phyloP scores from a whole-genome alignment of 2,113 vertebrate genomes.

The Gasterosteus nipponicus region DNA sequence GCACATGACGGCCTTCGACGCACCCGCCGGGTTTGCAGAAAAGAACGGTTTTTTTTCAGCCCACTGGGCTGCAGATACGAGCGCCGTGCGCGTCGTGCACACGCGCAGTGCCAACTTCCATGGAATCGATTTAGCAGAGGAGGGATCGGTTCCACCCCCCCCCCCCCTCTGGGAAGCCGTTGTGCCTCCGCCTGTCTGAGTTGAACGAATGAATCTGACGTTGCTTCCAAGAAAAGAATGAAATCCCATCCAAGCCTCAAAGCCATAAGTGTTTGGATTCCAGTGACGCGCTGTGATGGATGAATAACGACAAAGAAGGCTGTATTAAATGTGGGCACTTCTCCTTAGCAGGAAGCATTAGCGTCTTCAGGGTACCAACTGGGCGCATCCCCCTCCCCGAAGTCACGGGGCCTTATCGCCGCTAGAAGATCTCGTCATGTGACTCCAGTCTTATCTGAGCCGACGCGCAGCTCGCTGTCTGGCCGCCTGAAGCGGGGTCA shows the following conservation, averaged over 20 bases:
- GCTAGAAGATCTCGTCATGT: constrained; percentile 32
- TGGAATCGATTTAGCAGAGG: constrained; percentile 53
- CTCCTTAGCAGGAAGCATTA: not conserved
- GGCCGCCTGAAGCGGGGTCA: constrained; percentile 56
- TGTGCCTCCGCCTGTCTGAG: constrained; percentile 43
- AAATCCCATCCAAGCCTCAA: constrained; percentile 59
- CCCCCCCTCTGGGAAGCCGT: constrained; percentile 38
- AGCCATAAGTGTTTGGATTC: constrained; percentile 45
- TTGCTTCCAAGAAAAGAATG: constrained; percentile 54
- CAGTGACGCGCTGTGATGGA: constrained; percentile 27
- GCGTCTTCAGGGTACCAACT: not conserved
- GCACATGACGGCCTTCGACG: not conserved
- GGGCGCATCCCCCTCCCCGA: no score
- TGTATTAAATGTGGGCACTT: constrained; percentile 37
- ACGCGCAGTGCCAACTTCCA: not conserved
- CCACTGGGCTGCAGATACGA: not conserved
- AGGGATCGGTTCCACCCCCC: constrained; percentile 56
- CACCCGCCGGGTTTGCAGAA: not conserved
- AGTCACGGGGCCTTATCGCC: constrained; percentile 12
- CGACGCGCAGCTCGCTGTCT: constrained; percentile 17
- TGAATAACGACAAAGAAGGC: constrained; percentile 44
- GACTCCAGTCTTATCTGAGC: constrained; percentile 17
- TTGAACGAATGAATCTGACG: constrained; percentile 45
- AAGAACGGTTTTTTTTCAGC: not conserved
- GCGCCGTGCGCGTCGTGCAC: constrained; percentile 11